Conservation (phyloP, 2,113 vertebrate species). For the Grammomys surdaster region DNA sequence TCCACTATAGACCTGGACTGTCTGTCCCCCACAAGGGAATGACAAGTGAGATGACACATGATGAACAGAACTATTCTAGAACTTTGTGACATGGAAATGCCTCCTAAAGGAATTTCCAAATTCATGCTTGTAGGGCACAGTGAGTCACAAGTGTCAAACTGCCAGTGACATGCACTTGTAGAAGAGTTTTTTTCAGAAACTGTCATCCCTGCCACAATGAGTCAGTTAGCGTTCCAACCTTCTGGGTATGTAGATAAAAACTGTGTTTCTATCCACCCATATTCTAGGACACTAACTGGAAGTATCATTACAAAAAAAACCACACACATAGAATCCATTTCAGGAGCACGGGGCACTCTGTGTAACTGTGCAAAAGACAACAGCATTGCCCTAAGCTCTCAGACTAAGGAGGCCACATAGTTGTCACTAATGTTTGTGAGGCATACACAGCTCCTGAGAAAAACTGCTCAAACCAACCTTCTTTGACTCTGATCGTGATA, state of each 20-base stretch:
- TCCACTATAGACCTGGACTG: slow-evolving; percentile 16
- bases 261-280: not conserved
- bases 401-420: not conserved
- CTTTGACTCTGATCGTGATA: not conserved
- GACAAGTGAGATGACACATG: slow-evolving; percentile 52
- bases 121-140: slow-evolving; percentile 44
- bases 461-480: not conserved
- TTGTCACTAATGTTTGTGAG: not conserved
- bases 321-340: not conserved
- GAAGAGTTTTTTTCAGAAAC: slow-evolving; percentile 43
- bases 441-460: not conserved
- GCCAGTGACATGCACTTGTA: slow-evolving; percentile 62
- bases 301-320: not conserved
- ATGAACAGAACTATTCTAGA: slow-evolving; percentile 68
- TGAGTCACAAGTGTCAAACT: slow-evolving; percentile 74
- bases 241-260: slow-evolving; percentile 19
- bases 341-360: not conserved
- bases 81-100: slow-evolving; percentile 69
- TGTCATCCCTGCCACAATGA: slow-evolving; percentile 43
- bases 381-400: not conserved
- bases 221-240: slow-evolving; percentile 32
- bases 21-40: slow-evolving; percentile 39
- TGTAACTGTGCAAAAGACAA: not conserved
- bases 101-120: slow-evolving; percentile 68
- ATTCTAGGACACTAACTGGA: not conserved